Percentiles rank a stretch among this genome's conserved stretches.
phyloP scores from a whole-genome alignment of 2,888 invertebrate genomes.

The Ditylenchus weischeri region DNA sequence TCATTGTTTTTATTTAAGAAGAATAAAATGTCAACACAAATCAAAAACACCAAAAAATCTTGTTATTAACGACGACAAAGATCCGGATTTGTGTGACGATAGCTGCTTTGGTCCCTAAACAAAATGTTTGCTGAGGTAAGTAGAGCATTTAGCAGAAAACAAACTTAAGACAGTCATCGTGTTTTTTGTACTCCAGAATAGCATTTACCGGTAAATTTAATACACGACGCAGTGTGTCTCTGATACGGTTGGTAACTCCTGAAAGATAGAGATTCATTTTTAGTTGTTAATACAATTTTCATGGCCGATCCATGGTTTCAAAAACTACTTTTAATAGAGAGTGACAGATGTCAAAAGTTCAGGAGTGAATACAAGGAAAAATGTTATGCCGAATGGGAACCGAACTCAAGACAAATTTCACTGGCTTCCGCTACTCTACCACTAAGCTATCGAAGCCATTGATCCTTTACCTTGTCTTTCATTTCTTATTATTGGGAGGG shows the following conservation, averaged over 20 bases:
- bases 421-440: too few species aligned
- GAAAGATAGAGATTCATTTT: conserved; percentile 46
- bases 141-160: conserved; percentile 40
- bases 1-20: not conserved
- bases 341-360: too few species aligned
- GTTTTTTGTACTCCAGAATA: conserved; percentile 81
- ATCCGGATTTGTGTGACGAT: conserved; percentile 60
- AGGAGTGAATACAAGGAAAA: too few species aligned
- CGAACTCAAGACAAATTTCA: too few species aligned
- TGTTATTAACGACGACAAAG: conserved; percentile 12
- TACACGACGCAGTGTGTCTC: conserved; percentile 88
- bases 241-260: conserved; percentile 80
- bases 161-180: conserved; percentile 73
- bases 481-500: too few species aligned
- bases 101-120: conserved; percentile 63
- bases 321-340: too few species aligned
- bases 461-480: too few species aligned
- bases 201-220: conserved; percentile 87
- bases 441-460: too few species aligned
- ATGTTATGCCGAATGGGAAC: too few species aligned
- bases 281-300: too few species aligned
- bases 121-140: not conserved
- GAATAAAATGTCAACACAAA: too few species aligned
- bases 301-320: too few species aligned
- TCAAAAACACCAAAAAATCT: not conserved